These are phyloP conservation scores for Plectrocnemia conspersa DNA, from an alignment of 1,140 invertebrate genomes.

Conservation along the genomic window DNA sequence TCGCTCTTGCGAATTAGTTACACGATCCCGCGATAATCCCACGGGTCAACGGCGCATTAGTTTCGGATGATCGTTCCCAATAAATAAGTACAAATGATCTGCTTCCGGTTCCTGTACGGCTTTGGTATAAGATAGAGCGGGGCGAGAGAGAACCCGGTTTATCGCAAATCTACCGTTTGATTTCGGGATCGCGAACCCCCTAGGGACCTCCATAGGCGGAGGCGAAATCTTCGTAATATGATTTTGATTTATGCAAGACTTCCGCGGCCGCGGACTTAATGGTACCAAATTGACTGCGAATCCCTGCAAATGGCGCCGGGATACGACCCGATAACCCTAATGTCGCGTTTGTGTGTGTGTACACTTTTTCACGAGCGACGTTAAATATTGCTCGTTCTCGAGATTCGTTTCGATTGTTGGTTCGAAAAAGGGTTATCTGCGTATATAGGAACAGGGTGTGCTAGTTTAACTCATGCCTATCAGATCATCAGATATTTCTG, in stretches of 20 bases:
- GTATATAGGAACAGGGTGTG: too few relatives aligned
- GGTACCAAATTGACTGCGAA: constrained; percentile 8
- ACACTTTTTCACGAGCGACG: too few relatives aligned
- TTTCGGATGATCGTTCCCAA: neutral
- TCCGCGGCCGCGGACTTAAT: constrained; percentile 8
- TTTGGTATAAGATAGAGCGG: neutral
- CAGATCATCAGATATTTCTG: too few relatives aligned
- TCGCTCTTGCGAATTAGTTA: too few relatives aligned
- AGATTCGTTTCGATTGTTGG: too few relatives aligned
- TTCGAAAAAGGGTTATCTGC: too few relatives aligned
- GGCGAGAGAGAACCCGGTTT: neutral
- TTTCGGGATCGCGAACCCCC: neutral
- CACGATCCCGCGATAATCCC: too few relatives aligned
- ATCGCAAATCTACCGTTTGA: constrained; percentile 5
- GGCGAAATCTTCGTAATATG: constrained; percentile 9
- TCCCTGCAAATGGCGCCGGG: neutral
- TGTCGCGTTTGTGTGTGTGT: too few relatives aligned
- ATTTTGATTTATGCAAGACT: constrained; percentile 18
- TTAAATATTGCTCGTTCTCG: too few relatives aligned
- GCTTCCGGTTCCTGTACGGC: neutral
- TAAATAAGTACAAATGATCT: constrained; percentile 8
- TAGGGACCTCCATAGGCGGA: neutral
- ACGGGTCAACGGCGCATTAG: constrained; percentile 1
- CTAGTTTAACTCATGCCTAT: too few relatives aligned
- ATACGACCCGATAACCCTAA: too few relatives aligned